Conservation (phyloP, 1,140 invertebrate genomes). For the Panulirus ornatus region DNA sequence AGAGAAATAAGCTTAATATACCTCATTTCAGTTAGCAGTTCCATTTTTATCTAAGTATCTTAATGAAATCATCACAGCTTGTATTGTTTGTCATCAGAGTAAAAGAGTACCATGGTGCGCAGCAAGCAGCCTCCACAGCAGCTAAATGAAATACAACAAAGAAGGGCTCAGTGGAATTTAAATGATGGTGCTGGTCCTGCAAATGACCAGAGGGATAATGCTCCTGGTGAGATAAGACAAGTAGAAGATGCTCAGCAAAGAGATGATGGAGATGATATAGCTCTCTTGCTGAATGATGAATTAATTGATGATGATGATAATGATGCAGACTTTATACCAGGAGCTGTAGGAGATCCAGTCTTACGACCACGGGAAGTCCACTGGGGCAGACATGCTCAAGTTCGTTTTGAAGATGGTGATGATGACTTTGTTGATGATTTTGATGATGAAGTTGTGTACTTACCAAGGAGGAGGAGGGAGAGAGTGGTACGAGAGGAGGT, state of each 20-base stretch:
- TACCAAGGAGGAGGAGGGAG: slow-evolving; percentile 31
- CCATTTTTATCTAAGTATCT: too few species aligned
- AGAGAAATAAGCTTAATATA: too few species aligned
- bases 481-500: slow-evolving; percentile 31
- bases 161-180: slow-evolving; percentile 65
- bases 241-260: not conserved
- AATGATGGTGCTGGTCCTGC: slow-evolving; percentile 39
- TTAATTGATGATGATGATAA: slow-evolving; percentile 56
- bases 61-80: too few species aligned
- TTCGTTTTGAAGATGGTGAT: not conserved
- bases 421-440: slow-evolving; percentile 8
- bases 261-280: slow-evolving; percentile 30
- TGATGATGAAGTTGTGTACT: slow-evolving; percentile 13
- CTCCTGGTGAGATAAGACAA: not conserved
- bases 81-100: not conserved
- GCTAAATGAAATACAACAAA: slow-evolving; percentile 61
- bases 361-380: not conserved
- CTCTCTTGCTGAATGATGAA: slow-evolving; percentile 31
- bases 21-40: too few species aligned
- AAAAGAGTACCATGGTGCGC: slow-evolving; percentile 41
- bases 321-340: slow-evolving; percentile 54
- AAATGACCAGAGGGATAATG: not conserved
- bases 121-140: slow-evolving; percentile 61
- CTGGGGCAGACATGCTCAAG: not conserved
- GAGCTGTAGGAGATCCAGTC: slow-evolving; percentile 9